Percentiles rank a stretch among this genome's conserved stretches.
These are phyloP conservation scores for Mesoclemmys tuberculata DNA, from an alignment of 2,113 vertebrate species.

Conservation along the genomic window DNA sequence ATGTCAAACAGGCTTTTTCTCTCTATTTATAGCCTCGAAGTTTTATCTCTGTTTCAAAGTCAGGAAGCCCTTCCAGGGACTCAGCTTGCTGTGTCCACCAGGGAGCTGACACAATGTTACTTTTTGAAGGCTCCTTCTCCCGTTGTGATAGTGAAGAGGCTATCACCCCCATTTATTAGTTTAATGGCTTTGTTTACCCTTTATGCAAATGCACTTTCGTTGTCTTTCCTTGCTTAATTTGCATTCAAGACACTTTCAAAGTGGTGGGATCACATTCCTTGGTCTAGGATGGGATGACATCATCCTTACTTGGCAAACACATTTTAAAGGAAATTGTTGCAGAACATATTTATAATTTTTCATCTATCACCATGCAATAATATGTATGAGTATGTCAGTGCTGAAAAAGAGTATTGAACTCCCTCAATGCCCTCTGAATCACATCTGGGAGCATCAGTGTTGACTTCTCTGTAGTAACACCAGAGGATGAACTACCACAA, in stretches of 20 bases:
- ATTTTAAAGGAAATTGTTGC: too few species aligned
- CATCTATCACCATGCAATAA: not conserved
- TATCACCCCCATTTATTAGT: not conserved
- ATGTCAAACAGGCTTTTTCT: not conserved
- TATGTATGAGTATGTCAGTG: not conserved
- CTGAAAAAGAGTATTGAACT: not conserved
- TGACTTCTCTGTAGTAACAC: too few species aligned
- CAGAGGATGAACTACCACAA: too few species aligned
- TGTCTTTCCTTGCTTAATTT: not conserved
- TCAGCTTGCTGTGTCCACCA: not conserved
- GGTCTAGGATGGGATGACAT: too few species aligned
- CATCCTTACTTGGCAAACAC: too few species aligned
- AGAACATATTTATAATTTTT: too few species aligned
- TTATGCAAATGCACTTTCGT: not conserved
- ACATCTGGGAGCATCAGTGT: too few species aligned
- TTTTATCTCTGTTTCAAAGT: not conserved
- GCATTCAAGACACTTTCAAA: too few species aligned
- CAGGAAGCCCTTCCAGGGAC: not conserved
- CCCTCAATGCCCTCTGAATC: too few species aligned
- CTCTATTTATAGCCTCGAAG: not conserved
- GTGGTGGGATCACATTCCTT: too few species aligned
- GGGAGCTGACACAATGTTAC: not conserved
- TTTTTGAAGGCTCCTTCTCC: not conserved
- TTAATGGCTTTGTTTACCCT: not conserved
- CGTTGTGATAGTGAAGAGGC: not conserved